Percentiles rank a stretch among this genome's conserved stretches.
Conservation (phyloP, 2,113 vertebrate genomes). For the Heptranchias perlo region DNA sequence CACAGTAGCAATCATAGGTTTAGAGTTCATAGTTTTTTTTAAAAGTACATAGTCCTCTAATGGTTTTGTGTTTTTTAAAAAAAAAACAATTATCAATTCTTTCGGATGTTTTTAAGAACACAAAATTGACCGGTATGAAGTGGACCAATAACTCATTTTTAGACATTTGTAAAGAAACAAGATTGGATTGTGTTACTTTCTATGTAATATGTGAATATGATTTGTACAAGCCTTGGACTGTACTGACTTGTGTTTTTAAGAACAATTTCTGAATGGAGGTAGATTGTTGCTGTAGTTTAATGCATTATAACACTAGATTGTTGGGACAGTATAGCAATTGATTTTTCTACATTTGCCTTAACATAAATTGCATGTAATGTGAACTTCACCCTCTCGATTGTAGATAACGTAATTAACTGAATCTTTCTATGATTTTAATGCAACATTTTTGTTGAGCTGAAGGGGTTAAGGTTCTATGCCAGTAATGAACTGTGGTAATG, state of each 20-base stretch:
- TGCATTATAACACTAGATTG: constrained; percentile 26
- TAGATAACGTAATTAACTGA: background rate
- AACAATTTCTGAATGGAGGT: background rate
- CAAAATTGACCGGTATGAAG: background rate
- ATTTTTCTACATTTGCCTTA: constrained; percentile 35
- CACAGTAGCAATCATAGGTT: background rate
- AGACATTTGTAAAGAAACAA: constrained; percentile 33
- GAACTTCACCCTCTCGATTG: background rate
- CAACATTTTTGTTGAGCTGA: background rate
- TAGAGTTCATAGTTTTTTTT: background rate
- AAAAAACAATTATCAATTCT: constrained; percentile 12
- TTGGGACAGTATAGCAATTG: constrained; percentile 31
- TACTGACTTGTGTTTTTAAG: constrained; percentile 16
- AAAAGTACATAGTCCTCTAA: background rate
- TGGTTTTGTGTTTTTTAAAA: background rate
- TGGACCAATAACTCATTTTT: constrained; percentile 36
- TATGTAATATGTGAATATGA: constrained; percentile 11
- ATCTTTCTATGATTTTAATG: background rate
- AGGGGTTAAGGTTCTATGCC: background rate
- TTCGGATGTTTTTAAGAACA: constrained; percentile 26
- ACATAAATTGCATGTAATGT: constrained; percentile 26
- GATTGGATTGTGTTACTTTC: constrained; percentile 29
- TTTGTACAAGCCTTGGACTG: background rate
- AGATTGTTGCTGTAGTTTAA: constrained; percentile 26
- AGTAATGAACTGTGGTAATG: constrained; percentile 23